Evolutionary conservation across 1,140 invertebrate species (phyloP).

Genomic region (Drosophila grimshawi): DNA sequence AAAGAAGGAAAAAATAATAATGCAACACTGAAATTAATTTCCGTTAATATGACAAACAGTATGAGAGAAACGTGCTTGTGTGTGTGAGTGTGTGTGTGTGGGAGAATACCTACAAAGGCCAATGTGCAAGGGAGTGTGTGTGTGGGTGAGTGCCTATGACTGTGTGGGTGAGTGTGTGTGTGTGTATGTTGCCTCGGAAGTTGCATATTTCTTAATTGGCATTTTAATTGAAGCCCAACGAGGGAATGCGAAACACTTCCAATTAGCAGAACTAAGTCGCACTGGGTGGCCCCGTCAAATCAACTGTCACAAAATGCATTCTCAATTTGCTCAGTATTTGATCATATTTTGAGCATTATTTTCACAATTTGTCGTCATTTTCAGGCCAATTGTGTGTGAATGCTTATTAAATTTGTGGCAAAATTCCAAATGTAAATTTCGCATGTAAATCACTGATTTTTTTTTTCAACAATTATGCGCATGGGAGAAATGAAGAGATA

Average conservation of each 20-base stretch:
- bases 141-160: constrained; percentile 22
- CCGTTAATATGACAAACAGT: constrained; percentile 60
- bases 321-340: constrained; percentile 56
- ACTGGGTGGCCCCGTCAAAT: constrained; percentile 1
- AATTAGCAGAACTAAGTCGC: constrained; percentile 42
- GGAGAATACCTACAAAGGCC: constrained; percentile 3
- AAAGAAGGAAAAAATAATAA: constrained; percentile 31
- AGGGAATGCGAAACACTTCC: constrained; percentile 22
- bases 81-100: neutral
- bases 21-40: constrained; percentile 69
- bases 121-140: neutral
- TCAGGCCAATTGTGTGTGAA: constrained; percentile 1
- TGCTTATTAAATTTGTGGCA: constrained; percentile 31
- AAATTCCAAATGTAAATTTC: constrained; percentile 27
- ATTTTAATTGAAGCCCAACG: constrained; percentile 60
- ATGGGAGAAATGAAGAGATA: neutral
- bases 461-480: neutral
- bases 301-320: constrained; percentile 35
- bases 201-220: constrained; percentile 65
- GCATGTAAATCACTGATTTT: constrained; percentile 17
- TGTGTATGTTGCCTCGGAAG: constrained; percentile 48
- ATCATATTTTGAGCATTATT: constrained; percentile 14
- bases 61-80: neutral
- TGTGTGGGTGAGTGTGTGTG: neutral
- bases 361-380: constrained; percentile 19